A percentile compares a stretch with the other conserved stretches of the same genome.
phyloP scores from a whole-genome alignment of 2,113 vertebrate genomes.

The Acrocephalus arundinaceus region DNA sequence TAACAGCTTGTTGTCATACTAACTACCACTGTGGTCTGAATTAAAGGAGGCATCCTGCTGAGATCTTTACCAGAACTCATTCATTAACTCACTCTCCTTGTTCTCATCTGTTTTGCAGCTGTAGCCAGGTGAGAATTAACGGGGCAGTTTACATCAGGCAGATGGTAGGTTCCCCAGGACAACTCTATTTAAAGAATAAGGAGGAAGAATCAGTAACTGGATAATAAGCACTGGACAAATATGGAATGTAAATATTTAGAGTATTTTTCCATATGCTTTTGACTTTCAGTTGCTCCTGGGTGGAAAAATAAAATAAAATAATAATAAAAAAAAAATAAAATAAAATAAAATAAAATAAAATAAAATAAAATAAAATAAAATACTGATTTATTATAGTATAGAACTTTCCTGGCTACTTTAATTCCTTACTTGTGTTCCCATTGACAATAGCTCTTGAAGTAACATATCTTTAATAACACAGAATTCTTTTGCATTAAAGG shows the following conservation, averaged over 20 bases:
- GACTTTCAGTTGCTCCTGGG: not conserved
- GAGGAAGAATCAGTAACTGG: not conserved
- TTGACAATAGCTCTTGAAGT: not conserved
- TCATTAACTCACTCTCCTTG: constrained; percentile 38
- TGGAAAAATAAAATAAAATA: too few species aligned
- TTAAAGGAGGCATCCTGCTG: constrained; percentile 13
- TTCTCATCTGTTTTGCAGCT: constrained; percentile 48
- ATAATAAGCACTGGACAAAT: not conserved
- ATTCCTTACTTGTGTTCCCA: not conserved
- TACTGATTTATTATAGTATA: not conserved
- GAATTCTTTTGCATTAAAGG: not conserved
- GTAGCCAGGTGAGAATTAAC: constrained; percentile 62
- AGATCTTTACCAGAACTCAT: constrained; percentile 12
- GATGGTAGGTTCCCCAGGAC: constrained; percentile 24
- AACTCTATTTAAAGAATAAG: constrained; percentile 18
- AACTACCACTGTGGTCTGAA: not conserved
- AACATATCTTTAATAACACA: not conserved
- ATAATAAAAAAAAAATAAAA: not conserved
- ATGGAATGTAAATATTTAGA: not conserved
- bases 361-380: not conserved
- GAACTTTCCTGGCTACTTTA: not conserved
- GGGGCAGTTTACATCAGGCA: constrained; percentile 43
- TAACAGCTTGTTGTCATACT: constrained; percentile 41
- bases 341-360: not conserved
- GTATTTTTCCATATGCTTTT: not conserved